Evolutionary conservation across 2,797 vertebrate species (phyloP).

Genomic region (Gila robusta): DNA sequence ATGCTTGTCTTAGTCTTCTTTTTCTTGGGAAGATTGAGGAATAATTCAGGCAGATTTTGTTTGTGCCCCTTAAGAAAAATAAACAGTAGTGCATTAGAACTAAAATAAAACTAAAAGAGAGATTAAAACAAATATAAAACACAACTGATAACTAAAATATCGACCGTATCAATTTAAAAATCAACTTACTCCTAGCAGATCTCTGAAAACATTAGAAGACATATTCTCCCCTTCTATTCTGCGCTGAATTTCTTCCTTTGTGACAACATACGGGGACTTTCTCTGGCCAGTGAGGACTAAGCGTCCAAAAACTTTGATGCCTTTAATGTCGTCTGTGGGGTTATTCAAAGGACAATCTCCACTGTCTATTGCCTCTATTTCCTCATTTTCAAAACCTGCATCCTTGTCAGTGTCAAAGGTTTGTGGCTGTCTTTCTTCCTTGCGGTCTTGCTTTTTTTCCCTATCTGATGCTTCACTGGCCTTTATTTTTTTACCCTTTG

Average conservation of each 20-base stretch:
- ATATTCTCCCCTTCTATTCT: constrained; percentile 8
- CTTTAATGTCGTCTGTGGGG: background rate
- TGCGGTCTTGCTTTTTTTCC: no score
- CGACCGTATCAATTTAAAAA: background rate
- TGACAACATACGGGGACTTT: background rate
- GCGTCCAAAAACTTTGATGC: constrained; percentile 11
- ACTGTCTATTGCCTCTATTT: no score
- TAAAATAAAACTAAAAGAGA: background rate
- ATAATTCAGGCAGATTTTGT: background rate
- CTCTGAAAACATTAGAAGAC: constrained; percentile 18
- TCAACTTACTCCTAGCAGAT: constrained; percentile 12
- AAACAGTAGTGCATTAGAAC: background rate
- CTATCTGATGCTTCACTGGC: no score
- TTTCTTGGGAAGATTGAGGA: constrained; percentile 16
- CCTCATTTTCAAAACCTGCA: background rate
- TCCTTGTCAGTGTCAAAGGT: background rate
- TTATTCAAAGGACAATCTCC: no score
- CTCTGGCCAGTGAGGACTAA: constrained; percentile 2
- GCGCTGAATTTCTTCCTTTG: background rate
- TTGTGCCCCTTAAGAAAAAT: background rate
- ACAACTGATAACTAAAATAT: background rate
- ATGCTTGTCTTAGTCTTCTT: constrained; percentile 6
- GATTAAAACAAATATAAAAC: background rate
- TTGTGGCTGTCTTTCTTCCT: background rate
- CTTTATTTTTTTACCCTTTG: background rate